A percentile compares a stretch with the other conserved stretches of the same genome.
These are phyloP conservation scores for Empidonax alnorum DNA, from an alignment of 2,113 vertebrate species.

Conservation along the genomic window DNA sequence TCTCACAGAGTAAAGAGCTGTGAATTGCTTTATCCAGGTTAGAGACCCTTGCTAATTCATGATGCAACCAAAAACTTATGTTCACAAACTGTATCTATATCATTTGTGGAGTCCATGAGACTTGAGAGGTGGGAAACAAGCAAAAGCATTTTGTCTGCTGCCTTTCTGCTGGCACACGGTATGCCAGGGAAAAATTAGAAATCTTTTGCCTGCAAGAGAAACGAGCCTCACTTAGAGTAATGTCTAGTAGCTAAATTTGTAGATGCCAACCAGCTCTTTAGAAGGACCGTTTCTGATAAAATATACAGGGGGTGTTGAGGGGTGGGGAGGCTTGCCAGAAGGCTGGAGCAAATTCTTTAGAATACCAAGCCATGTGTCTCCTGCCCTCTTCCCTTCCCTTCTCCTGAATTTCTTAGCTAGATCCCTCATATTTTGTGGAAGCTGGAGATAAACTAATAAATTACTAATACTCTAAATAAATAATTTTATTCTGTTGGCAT, in stretches of 20 bases:
- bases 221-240: neutral
- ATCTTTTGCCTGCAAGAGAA: neutral
- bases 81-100: neutral
- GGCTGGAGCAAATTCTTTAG: neutral
- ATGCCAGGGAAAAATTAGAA: neutral
- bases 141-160: neutral
- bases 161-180: neutral
- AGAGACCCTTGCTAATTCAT: neutral
- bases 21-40: neutral
- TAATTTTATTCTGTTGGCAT: neutral
- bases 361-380: neutral
- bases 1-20: neutral
- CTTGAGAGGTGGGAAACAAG: neutral
- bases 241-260: neutral
- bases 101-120: neutral
- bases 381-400: neutral
- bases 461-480: neutral
- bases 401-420: neutral
- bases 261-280: neutral
- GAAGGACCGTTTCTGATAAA: slow-evolving; percentile 10
- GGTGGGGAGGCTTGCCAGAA: neutral
- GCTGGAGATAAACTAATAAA: neutral
- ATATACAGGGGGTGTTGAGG: rapidly evolving
- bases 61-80: neutral
- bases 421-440: neutral